phyloP scores from a whole-genome alignment of 2,888 invertebrate genomes.

The Scaptodrosophila latifasciaeformis region DNA sequence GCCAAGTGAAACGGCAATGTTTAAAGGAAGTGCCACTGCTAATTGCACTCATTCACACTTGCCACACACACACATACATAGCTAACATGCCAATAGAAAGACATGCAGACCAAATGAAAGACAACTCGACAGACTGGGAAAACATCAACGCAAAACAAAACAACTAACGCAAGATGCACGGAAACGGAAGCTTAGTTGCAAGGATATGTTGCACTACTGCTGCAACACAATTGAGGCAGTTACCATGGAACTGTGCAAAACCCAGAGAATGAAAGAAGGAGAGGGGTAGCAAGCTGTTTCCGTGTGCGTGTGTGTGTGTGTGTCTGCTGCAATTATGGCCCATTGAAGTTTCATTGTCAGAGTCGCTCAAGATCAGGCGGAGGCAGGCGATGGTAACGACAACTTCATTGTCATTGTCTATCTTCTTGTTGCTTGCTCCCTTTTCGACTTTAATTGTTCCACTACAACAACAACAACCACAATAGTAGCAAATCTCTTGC shows the following conservation, averaged over 20 bases:
- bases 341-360: slow-evolving; percentile 65
- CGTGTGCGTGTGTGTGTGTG: slow-evolving; percentile 19
- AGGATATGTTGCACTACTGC: slow-evolving; percentile 56
- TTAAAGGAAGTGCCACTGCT: slow-evolving; percentile 52
- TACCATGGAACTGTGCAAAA: slow-evolving; percentile 12
- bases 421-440: slow-evolving; percentile 1
- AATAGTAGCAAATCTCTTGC: slow-evolving; percentile 19
- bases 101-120: slow-evolving; percentile 39
- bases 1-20: slow-evolving; percentile 35
- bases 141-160: slow-evolving; percentile 1
- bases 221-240: slow-evolving; percentile 35
- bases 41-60: slow-evolving; percentile 64
- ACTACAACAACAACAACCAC: too few species aligned
- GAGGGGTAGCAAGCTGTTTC: neutral
- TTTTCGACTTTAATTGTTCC: slow-evolving; percentile 4
- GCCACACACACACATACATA: slow-evolving; percentile 23
- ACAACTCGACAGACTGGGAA: slow-evolving; percentile 10
- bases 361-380: slow-evolving; percentile 37
- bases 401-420: slow-evolving; percentile 10
- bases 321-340: slow-evolving; percentile 48
- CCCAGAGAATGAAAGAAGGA: neutral
- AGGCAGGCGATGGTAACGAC: too few species aligned
- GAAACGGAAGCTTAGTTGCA: slow-evolving; percentile 68
- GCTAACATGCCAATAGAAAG: slow-evolving; percentile 39
- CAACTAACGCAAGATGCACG: slow-evolving; percentile 36